These are phyloP conservation scores for Microcaecilia unicolor DNA, from an alignment of 2,797 vertebrate species.

Conservation along the genomic window DNA sequence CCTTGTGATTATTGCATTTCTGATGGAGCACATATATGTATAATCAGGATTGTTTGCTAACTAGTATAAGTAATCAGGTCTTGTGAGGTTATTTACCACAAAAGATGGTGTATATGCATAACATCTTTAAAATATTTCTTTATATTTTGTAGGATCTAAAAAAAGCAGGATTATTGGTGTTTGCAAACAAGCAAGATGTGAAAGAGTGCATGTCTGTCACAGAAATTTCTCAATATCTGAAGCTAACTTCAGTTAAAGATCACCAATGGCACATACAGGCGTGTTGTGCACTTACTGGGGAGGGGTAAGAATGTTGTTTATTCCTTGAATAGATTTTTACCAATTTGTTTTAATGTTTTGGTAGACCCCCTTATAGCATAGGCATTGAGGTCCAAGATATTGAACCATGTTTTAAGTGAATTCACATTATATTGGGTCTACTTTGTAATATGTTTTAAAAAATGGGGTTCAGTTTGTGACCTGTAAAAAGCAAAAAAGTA, in stretches of 20 bases:
- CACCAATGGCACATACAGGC: slow-evolving; percentile 99
- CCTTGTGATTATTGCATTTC: too few relatives aligned
- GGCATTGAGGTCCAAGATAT: too few relatives aligned
- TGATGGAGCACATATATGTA: too few relatives aligned
- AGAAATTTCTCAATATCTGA: slow-evolving; percentile 95
- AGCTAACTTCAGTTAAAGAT: slow-evolving; percentile 94
- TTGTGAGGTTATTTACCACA: neutral
- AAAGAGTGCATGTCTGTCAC: slow-evolving; percentile 95
- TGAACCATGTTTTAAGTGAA: too few relatives aligned
- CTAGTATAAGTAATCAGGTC: too few relatives aligned
- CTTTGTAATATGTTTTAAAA: too few relatives aligned
- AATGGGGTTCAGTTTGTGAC: too few relatives aligned
- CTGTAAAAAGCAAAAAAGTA: too few relatives aligned
- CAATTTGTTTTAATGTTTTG: neutral
- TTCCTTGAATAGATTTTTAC: neutral
- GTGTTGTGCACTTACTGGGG: slow-evolving; percentile 94
- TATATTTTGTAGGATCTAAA: slow-evolving; percentile 75
- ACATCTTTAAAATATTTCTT: neutral
- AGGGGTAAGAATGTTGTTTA: slow-evolving; percentile 68
- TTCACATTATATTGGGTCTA: too few relatives aligned
- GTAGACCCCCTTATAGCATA: too few relatives aligned
- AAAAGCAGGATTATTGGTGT: slow-evolving; percentile 90
- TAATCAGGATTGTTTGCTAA: too few relatives aligned
- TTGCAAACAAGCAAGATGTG: slow-evolving; percentile 97
- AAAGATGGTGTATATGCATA: too few relatives aligned